A percentile compares a stretch with the other conserved stretches of the same genome.
Conservation (phyloP, 1,140 invertebrate species). For the Danaus plexippus region DNA sequence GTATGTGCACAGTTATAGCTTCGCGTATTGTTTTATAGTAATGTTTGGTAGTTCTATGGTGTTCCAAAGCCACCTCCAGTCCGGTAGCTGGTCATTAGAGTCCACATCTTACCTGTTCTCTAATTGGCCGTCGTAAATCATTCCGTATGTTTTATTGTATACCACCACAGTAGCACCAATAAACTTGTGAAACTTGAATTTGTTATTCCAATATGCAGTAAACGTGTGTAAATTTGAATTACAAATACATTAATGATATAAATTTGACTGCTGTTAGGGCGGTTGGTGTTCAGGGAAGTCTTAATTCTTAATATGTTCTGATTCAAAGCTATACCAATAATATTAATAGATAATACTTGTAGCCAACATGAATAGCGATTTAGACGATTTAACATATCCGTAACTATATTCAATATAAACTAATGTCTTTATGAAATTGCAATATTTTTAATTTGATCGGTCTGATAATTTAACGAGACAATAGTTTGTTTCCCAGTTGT, state of each 20-base stretch:
- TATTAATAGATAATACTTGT: no score
- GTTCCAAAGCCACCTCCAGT: no score
- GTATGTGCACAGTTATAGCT: no score
- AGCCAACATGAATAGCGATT: no score
- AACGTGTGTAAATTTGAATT: slow-evolving; percentile 11
- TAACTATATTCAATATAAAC: not conserved
- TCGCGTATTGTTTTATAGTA: no score
- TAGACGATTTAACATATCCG: not conserved
- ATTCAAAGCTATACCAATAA: no score
- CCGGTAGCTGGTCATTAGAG: slow-evolving; percentile 57
- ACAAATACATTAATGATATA: no score
- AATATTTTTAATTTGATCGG: slow-evolving; percentile 3
- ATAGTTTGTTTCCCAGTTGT: not conserved
- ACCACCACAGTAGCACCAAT: slow-evolving; percentile 50
- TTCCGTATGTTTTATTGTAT: slow-evolving; percentile 47
- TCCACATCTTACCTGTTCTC: slow-evolving; percentile 50
- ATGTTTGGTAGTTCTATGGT: no score
- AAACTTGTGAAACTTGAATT: slow-evolving; percentile 52
- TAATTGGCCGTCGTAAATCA: slow-evolving; percentile 60
- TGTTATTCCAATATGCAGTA: slow-evolving; percentile 30
- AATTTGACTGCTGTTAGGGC: no score
- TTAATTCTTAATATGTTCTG: no score
- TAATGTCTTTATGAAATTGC: not conserved
- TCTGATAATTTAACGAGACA: not conserved
- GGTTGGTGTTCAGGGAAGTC: no score